Conservation (phyloP, 2,888 invertebrate species). For the Lasioglossum lativentre region DNA sequence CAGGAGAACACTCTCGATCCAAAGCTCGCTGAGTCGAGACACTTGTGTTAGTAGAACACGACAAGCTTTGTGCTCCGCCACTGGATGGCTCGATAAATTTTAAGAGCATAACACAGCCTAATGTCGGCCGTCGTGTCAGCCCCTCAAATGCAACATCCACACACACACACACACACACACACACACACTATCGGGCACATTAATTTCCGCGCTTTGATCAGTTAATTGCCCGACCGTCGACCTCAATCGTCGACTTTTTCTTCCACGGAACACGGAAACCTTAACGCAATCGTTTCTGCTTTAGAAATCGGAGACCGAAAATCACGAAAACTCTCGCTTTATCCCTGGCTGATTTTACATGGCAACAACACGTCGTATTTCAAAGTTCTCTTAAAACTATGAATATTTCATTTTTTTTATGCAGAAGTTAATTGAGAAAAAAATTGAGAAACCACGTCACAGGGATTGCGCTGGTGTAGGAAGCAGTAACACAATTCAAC, state of each 20-base stretch:
- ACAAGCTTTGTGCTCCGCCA: slow-evolving; percentile 38
- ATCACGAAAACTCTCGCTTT: not conserved
- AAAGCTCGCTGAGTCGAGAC: slow-evolving; percentile 16
- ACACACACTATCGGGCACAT: not conserved
- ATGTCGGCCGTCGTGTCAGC: slow-evolving; percentile 7
- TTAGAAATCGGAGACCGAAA: not conserved
- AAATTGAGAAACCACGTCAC: too few species aligned
- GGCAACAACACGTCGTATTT: too few species aligned
- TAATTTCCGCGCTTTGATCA: slow-evolving; percentile 32
- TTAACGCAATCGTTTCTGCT: not conserved
- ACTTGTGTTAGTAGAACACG: slow-evolving; percentile 25
- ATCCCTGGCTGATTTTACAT: not conserved
- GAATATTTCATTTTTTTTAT: too few species aligned
- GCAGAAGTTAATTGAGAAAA: too few species aligned
- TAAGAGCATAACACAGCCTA: slow-evolving; percentile 25
- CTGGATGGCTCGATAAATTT: slow-evolving; percentile 38
- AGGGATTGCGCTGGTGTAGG: too few species aligned
- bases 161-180: not conserved
- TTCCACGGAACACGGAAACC: not conserved
- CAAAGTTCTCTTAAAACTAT: too few species aligned
- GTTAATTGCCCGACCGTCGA: slow-evolving; percentile 29
- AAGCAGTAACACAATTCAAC: not conserved
- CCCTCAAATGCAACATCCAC: not conserved
- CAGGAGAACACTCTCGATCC: slow-evolving; percentile 11
- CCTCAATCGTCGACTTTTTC: not conserved